Evolutionary conservation across 2,888 invertebrate species (phyloP).

Genomic region (Ethmia dodecea): DNA sequence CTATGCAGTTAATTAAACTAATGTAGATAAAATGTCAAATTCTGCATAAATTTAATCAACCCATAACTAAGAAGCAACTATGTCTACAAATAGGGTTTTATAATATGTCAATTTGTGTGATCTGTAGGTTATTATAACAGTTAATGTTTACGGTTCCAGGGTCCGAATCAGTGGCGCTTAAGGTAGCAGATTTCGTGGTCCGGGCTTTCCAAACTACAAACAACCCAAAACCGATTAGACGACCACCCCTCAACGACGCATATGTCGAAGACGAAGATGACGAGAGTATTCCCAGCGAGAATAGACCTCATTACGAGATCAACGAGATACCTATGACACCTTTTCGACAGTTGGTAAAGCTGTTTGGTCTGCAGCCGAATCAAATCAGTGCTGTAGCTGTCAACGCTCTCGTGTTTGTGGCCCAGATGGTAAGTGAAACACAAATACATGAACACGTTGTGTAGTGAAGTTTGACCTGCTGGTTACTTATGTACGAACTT

Average conservation of each 20-base stretch:
- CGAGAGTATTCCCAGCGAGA: constrained; percentile 26
- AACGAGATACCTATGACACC: constrained; percentile 72
- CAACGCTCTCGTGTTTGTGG: constrained; percentile 89
- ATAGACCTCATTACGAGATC: constrained; percentile 25
- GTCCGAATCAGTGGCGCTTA: constrained; percentile 61
- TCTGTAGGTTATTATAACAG: no score
- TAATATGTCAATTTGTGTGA: no score
- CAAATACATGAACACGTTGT: no score
- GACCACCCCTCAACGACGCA: constrained; percentile 26
- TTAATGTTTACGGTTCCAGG: no score
- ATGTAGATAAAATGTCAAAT: no score
- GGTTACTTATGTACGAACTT: no score
- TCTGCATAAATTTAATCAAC: no score
- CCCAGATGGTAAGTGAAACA: constrained; percentile 88
- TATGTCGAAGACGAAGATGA: constrained; percentile 30
- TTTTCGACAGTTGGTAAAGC: constrained; percentile 74
- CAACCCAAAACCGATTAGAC: constrained; percentile 23
- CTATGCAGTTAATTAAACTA: no score
- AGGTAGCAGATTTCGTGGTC: constrained; percentile 69
- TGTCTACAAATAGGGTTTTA: no score
- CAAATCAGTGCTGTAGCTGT: constrained; percentile 89
- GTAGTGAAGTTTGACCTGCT: no score
- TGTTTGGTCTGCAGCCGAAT: constrained; percentile 86
- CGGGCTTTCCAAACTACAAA: constrained; percentile 54
- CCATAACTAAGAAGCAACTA: no score